Base-by-base conservation (phyloP, 2,113 vertebrate genomes). In the Lutjanus erythropterus region DNA sequence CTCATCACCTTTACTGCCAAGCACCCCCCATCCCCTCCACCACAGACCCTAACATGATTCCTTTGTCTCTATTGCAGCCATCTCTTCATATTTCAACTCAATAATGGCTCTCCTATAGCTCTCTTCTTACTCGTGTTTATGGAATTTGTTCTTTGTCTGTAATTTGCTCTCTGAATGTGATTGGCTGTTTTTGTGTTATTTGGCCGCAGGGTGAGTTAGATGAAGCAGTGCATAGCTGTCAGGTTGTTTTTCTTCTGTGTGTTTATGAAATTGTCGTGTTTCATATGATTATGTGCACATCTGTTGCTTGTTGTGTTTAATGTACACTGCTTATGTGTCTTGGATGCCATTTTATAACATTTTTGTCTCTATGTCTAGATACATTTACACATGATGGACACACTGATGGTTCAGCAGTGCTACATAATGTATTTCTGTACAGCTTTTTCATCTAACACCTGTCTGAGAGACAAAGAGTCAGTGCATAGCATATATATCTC, bases 1-100 rank as follows among this genome's bases (percentile, higher is more conserved):
- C 44, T 76, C 84, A 76, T 80, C 86, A 80, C 74, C 50, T 71
- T 84, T 58, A 69, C 59, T 47, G 73, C 66, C 55, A 46, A 41
- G 15, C 31, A 2, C 47, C 6, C 11, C 8, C 14, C 37, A 39
- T 29, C 6, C 27, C n/a, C 2, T 2, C 31, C 19, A 27, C 50
- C 60, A 44, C 46, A 65, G 55, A 53, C 62, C 29, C 15, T 7
- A 6, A 66, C 47, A 56, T 49, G 37, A 18, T 37, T 21, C 27
- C 33, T 66, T 61, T 78, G 61, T 77, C 41, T 33, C 14, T 10
- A 29, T 42, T 71, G 46, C 50, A 74, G 58, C 37, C 9, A 58
- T 25, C 5, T 55, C 25, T 41, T 74, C 39, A 55, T 50, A 14
- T 78, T 33, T 56, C 47, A 62, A 14, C 10, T 42, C 9, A 72